Percentiles rank a stretch among this genome's conserved stretches.
Conservation (phyloP, 2,888 invertebrate species). For the Poecilus cupreus region DNA sequence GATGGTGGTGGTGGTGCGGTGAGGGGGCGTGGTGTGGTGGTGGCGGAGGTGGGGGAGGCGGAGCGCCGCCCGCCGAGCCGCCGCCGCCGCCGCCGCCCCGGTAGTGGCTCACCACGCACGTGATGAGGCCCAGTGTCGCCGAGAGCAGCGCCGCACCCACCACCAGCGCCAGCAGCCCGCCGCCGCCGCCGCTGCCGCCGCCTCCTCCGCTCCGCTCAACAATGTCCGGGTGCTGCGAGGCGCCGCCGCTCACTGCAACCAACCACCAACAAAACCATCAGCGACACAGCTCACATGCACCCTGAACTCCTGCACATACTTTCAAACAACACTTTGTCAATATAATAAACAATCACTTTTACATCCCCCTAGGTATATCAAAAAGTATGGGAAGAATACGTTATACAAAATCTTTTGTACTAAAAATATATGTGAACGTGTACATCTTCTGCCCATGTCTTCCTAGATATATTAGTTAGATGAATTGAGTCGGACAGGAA, state of each 20-base stretch:
- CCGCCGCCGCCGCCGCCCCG: conserved; percentile 72
- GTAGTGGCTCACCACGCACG: conserved; percentile 78
- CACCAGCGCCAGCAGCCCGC: conserved; percentile 66
- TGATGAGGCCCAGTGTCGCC: conserved; percentile 71
- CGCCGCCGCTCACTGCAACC: conserved; percentile 38
- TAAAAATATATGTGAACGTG: too few species aligned
- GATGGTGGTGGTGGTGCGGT: conserved; percentile 64
- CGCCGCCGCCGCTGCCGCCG: conserved; percentile 22
- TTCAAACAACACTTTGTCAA: too few species aligned
- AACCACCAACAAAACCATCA: background rate
- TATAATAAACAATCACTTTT: too few species aligned
- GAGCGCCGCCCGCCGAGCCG: conserved; percentile 74
- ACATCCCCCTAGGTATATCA: too few species aligned
- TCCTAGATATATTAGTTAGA: too few species aligned
- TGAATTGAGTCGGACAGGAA: too few species aligned
- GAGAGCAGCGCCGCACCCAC: conserved; percentile 69
- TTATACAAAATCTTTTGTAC: too few species aligned
- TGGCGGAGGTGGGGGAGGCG: conserved; percentile 61
- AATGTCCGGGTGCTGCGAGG: background rate
- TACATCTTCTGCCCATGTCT: too few species aligned
- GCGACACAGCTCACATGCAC: background rate
- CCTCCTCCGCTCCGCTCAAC: background rate
- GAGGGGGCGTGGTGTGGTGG: conserved; percentile 64
- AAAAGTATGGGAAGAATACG: too few species aligned
- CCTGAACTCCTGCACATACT: too few species aligned